Conservation (phyloP, 2,797 vertebrate species). For the Eospalax fontanierii region DNA sequence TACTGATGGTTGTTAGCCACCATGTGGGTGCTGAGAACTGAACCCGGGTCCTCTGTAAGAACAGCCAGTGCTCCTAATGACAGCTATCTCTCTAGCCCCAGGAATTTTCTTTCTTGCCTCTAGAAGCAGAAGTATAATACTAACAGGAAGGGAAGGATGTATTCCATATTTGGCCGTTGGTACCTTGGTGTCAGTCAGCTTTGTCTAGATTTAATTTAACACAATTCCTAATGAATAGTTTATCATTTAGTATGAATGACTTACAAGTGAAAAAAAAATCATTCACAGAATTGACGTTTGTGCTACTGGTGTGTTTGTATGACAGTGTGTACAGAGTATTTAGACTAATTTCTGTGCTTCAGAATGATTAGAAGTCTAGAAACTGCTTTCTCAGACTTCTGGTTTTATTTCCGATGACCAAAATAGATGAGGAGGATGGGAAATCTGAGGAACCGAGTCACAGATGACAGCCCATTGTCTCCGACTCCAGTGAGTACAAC, state of each 20-base stretch:
- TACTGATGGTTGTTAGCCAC: no score
- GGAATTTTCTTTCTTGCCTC: not conserved
- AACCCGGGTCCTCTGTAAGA: no score
- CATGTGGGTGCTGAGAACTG: no score
- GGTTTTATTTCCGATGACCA: slow-evolving; percentile 7
- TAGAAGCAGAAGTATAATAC: accelerated
- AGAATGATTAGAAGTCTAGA: slow-evolving; percentile 25
- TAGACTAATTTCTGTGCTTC: slow-evolving; percentile 27
- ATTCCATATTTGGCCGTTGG: slow-evolving; percentile 56
- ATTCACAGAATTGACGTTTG: not conserved
- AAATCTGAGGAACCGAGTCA: not conserved
- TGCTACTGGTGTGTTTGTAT: not conserved
- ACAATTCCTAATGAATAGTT: slow-evolving; percentile 58
- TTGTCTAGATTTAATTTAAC: slow-evolving; percentile 57
- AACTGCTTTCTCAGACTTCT: not conserved
- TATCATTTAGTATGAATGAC: slow-evolving; percentile 56
- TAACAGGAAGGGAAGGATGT: slow-evolving; percentile 16
- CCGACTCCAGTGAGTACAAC: not conserved
- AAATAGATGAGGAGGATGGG: not conserved
- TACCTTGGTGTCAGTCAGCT: slow-evolving; percentile 38
- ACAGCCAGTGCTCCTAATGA: no score
- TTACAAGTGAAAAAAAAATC: slow-evolving; percentile 62
- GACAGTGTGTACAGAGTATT: not conserved
- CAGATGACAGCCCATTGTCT: not conserved
- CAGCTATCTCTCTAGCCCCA: no score